Evolutionary conservation across 2,888 invertebrate genomes (phyloP).

Genomic region (Troilus luridus): DNA sequence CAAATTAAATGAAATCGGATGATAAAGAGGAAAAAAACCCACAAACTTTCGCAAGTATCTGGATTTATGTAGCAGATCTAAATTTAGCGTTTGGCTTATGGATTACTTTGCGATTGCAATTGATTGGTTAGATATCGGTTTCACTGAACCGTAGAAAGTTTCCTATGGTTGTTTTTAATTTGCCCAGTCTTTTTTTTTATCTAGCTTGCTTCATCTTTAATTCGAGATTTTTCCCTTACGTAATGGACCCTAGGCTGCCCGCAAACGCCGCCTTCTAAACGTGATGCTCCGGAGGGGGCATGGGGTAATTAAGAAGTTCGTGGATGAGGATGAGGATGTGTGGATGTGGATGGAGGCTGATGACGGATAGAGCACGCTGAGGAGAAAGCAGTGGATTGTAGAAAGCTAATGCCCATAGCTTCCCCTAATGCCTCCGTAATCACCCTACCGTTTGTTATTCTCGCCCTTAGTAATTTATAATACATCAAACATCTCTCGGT

Average conservation of each 20-base stretch:
- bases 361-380: slow-evolving; percentile 11
- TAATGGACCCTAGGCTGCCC: background rate
- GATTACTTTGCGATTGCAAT: too few relatives aligned
- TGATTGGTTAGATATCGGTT: background rate
- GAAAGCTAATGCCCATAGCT: background rate
- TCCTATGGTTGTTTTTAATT: background rate
- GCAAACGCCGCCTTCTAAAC: background rate
- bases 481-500: background rate
- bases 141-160: background rate
- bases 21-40: too few relatives aligned
- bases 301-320: background rate
- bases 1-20: too few relatives aligned
- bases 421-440: slow-evolving; percentile 2
- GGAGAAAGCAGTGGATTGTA: background rate
- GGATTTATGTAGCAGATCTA: too few relatives aligned
- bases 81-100: too few relatives aligned
- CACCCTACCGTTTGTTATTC: background rate
- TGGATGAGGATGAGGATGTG: slow-evolving; percentile 10
- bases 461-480: background rate
- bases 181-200: background rate
- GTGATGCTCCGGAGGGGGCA: background rate
- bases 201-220: background rate
- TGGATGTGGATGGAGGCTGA: slow-evolving; percentile 11
- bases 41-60: too few relatives aligned
- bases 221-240: background rate